Conservation (phyloP, 2,113 vertebrate genomes). For the Bos javanicus region DNA sequence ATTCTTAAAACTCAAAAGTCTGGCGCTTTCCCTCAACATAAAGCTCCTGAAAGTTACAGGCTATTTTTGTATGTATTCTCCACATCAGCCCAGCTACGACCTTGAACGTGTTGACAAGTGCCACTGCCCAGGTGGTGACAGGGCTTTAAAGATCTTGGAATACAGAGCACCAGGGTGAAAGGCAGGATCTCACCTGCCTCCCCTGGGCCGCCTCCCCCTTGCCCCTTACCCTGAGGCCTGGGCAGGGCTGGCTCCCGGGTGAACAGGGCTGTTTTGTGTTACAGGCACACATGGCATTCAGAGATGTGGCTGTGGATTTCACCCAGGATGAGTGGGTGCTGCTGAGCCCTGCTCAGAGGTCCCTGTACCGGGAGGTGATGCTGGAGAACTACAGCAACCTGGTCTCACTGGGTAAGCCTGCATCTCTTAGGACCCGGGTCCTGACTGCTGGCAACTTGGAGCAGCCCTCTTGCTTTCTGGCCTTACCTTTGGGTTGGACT, state of each 20-base stretch:
- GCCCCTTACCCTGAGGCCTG: neutral
- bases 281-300: conserved; percentile 69
- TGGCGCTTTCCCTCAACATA: neutral
- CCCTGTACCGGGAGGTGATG: too few relatives aligned
- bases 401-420: too few relatives aligned
- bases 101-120: neutral
- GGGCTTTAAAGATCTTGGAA: neutral
- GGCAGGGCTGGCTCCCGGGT: neutral
- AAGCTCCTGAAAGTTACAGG: neutral
- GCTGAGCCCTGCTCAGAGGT: conserved; percentile 64
- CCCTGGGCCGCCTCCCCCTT: neutral
- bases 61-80: neutral
- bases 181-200: neutral
- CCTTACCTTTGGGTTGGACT: neutral
- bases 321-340: conserved; percentile 69
- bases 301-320: conserved; percentile 72
- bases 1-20: neutral
- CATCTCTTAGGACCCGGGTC: too few relatives aligned
- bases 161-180: neutral
- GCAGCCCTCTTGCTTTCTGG: neutral
- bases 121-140: neutral
- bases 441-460: too few relatives aligned
- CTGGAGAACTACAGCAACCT: too few relatives aligned
- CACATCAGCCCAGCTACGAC: neutral
- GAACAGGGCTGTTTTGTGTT: conserved; percentile 44